These are phyloP conservation scores for Podarcis lilfordi DNA, from an alignment of 2,797 vertebrate genomes.

Conservation along the genomic window DNA sequence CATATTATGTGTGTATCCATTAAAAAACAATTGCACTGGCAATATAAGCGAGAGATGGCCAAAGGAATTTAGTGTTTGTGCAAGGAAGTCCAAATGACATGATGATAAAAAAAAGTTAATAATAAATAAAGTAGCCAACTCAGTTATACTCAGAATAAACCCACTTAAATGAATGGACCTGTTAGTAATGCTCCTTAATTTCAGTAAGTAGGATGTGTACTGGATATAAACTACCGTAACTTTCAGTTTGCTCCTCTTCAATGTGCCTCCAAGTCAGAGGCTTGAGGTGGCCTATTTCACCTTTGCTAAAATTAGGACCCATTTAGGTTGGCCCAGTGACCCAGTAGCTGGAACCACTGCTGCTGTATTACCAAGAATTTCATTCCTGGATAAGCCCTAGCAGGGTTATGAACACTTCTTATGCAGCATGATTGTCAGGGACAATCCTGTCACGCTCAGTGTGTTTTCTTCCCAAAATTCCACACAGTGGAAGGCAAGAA, in stretches of 20 bases:
- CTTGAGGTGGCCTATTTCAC: neutral
- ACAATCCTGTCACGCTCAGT: neutral
- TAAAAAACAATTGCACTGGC: neutral
- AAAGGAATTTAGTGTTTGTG: neutral
- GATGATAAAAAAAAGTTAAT: neutral
- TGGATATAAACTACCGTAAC: neutral
- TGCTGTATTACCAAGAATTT: neutral
- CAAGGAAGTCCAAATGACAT: neutral
- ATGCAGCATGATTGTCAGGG: neutral
- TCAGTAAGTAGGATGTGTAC: too few species aligned
- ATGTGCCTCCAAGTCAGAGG: neutral
- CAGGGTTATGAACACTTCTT: neutral
- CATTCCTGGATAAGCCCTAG: neutral
- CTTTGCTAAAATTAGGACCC: neutral
- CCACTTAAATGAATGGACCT: too few species aligned
- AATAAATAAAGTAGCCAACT: too few species aligned
- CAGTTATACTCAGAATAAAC: neutral
- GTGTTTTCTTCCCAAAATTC: neutral
- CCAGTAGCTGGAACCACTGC: neutral
- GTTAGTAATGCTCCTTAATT: too few species aligned
- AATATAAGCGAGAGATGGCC: neutral
- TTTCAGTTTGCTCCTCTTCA: neutral
- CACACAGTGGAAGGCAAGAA: neutral
- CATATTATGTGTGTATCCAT: neutral
- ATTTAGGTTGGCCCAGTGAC: neutral